These are phyloP conservation scores for Drosophila aldrichi DNA, from an alignment of 2,888 invertebrate species.

Conservation along the genomic window DNA sequence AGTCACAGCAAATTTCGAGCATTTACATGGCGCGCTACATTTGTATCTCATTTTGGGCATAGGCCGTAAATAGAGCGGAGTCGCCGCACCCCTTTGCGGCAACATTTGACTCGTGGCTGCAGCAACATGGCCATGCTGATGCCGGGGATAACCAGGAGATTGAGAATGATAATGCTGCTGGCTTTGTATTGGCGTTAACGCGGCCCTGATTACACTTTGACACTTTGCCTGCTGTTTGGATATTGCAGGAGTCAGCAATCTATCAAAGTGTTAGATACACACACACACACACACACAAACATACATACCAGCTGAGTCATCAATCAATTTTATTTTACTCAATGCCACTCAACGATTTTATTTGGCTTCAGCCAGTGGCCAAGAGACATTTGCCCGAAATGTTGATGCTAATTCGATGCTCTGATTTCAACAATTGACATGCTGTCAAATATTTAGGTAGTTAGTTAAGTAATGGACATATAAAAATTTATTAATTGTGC, in stretches of 20 bases:
- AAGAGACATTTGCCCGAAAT: constrained; percentile 14
- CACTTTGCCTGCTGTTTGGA: constrained; percentile 68
- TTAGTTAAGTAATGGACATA: background rate
- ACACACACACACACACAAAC: too few relatives aligned
- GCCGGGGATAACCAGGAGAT: constrained; percentile 9
- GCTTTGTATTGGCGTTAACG: constrained; percentile 39
- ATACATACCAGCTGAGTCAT: constrained; percentile 59
- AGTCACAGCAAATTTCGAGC: constrained; percentile 52
- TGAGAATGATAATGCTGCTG: constrained; percentile 46
- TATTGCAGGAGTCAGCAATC: constrained; percentile 55
- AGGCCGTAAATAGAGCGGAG: constrained; percentile 10
- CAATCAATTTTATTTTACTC: constrained; percentile 78
- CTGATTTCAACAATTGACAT: constrained; percentile 37
- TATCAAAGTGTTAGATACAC: constrained; percentile 71
- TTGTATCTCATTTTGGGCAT: constrained; percentile 51
- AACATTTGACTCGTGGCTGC: constrained; percentile 63
- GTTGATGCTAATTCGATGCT: constrained; percentile 31
- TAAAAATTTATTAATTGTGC: background rate
- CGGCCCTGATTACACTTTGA: constrained; percentile 59
- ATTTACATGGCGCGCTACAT: constrained; percentile 66
- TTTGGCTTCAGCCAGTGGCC: constrained; percentile 35
- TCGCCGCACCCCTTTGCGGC: constrained; percentile 52
- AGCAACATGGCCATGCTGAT: constrained; percentile 30
- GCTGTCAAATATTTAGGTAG: constrained; percentile 8
- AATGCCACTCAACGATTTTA: constrained; percentile 55